Evolutionary conservation across 1,140 invertebrate species (phyloP), one percentile per base, ranked within the genome.

Genomic region (Vanessa atalanta): DNA sequence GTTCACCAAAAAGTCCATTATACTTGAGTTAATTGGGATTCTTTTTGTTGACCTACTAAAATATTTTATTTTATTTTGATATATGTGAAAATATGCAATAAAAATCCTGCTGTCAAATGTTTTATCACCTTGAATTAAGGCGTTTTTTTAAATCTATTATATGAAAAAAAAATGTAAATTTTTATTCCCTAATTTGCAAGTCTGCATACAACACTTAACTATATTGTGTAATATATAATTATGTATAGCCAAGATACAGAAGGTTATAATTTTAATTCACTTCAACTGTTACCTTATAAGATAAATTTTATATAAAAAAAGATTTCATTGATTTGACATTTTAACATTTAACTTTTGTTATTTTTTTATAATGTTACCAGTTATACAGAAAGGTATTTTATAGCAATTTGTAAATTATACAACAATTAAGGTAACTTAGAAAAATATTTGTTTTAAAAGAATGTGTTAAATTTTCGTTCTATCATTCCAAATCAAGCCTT

Each of bases 311-410:
- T 11, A 16, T 57, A 23, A 13, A 57, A 55, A 23, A 23, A 26
- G 20, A 23, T 57, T 65, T 20, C 63, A 65, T 26, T 57, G 53
- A 57, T 51, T 26, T 50, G 16, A 66, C 65, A 66, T 51, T 66
- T 66, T 66, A 66, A 51, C 14, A 3, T 50, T 66, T 51, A 66
- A 51, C 23, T 20, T 50, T 66, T 66, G 65, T 66, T 66, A 48
- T 26, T 63, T 26, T 31, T 66, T 66, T 48, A 65, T 66, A 66
- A 51, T 48, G 65, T 66, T 66, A 66, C 65, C 65, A 37, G 43
- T 65, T 47, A 47, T 51, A 50, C 23, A 66, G 50, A 66, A 66
- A 51, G 65, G 14, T 66, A 66, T 26, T 48, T 51, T 50, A 51
- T 66, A 51, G 20, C 47, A 51, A 51, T 50, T 66, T 51, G 23